Base-by-base conservation (phyloP, 2,888 invertebrate species). In the Scaptomyza polygonia region DNA sequence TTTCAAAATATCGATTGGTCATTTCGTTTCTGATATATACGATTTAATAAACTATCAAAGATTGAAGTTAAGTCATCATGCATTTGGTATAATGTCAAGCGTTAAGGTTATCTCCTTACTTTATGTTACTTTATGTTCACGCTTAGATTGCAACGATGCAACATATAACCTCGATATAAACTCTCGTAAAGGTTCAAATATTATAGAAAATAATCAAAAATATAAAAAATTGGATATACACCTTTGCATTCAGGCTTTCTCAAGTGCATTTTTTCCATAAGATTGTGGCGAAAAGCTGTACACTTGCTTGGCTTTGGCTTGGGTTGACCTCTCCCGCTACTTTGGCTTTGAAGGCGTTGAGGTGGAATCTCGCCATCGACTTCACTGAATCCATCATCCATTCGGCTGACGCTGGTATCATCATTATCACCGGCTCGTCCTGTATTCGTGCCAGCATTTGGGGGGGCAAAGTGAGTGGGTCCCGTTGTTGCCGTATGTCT, bases 401-500 rank as follows among this genome's bases (percentile, higher is more conserved):
- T 21, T 25, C 25, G 3, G 5, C 48, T 55, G 7, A 40, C 36
- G 12, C 40, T 42, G 8, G 1, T n/a, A 1, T 44, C 39, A 5
- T 29, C 14, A 5, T 39, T 34, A 1, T 43, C 43, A 0, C 43
- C 52, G 0, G 25, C 21, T 6, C 27, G 48, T 5, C 52, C 21
- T 0, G 67, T 67, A 11, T 44, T 65, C 3, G 57, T 61, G 40
- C 36, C 40, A 12, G 12, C 59, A 9, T 70, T 62, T 9, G 67
- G 49, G 7, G 36, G 14, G 7, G 30, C 7, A 42, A 75, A 59
- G 4, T 27, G 45, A 5, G 49, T 55, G 5, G 84, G 86, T 29
- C 66, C 62, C n/a, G 79, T 84, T 6, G 84, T 59, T n/a, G 86
- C 82, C 18, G 80, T 82, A n/a, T 78, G 76, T 9, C 82, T 62